A percentile compares a stretch with the other conserved stretches of the same genome.
phyloP scores from a whole-genome alignment of 1,140 invertebrate species.

The Diploscapter pachys region DNA sequence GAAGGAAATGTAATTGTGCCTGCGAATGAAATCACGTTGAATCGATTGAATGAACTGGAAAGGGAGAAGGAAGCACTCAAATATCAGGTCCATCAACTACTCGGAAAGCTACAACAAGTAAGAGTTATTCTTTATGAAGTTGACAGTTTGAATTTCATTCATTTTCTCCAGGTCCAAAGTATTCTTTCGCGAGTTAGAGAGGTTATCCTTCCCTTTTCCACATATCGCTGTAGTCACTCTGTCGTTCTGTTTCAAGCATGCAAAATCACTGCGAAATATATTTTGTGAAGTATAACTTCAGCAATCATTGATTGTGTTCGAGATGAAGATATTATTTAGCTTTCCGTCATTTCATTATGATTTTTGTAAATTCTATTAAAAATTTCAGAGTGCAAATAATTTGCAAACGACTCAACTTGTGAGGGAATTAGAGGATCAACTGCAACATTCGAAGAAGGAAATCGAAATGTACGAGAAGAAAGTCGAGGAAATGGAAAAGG shows the following conservation, averaged over 20 bases:
- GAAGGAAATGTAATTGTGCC: not conserved
- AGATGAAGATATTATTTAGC: too few relatives aligned
- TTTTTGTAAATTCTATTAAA: too few relatives aligned
- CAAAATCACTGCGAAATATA: too few relatives aligned
- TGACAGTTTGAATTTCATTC: not conserved
- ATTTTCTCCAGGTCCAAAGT: too few relatives aligned
- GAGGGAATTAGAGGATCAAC: slow-evolving; percentile 27
- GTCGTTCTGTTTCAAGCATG: too few relatives aligned
- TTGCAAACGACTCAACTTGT: slow-evolving; percentile 1
- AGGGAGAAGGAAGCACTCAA: slow-evolving; percentile 22
- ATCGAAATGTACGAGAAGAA: slow-evolving; percentile 56
- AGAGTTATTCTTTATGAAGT: not conserved
- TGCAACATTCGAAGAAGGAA: slow-evolving; percentile 39
- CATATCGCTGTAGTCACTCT: too few relatives aligned
- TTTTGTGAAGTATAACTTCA: too few relatives aligned
- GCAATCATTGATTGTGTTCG: too few relatives aligned
- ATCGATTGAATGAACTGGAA: slow-evolving; percentile 8
- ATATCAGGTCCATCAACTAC: slow-evolving; percentile 9
- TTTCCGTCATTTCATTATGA: too few relatives aligned
- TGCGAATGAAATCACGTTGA: not conserved
- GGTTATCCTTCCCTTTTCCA: too few relatives aligned
- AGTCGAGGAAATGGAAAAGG: slow-evolving; percentile 52
- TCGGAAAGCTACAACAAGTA: slow-evolving; percentile 1
- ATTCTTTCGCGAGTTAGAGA: too few relatives aligned
- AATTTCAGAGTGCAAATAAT: not conserved